Evolutionary conservation across 2,113 vertebrate species (phyloP), one percentile per base, ranked within the genome.

Genomic region (Antechinus stuartii): DNA sequence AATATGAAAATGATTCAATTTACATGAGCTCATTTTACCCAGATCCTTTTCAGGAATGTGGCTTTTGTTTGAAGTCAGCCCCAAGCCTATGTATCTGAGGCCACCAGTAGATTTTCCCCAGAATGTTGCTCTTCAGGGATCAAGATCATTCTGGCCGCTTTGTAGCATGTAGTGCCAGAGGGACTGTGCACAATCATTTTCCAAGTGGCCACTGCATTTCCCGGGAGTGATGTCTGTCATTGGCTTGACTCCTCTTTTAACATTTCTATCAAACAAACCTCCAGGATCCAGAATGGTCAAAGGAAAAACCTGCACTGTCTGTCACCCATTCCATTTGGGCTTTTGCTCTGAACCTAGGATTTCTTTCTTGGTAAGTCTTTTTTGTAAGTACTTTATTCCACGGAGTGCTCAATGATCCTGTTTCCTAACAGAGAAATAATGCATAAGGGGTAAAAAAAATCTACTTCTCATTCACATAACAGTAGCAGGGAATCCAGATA

Each of bases 61-160:
- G 61, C 14, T n/a, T 16, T 16, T 26, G 25, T n/a, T n/a, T n/a
- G 61, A n/a, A 68, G 61, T 35, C 61, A n/a, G 16, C 68, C 16
- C 35, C 68, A 68, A 35, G 14, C n/a, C 56, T 24, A 61, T 55
- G 19, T 47, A 10, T 92, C 95, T 35, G 50, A 91, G n/a, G 54
- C 68, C n/a, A 96, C 47, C 25, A 50, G 23, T 42, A 94, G n/a
- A 11, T 54, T 96, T 91, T 95, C 16, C 22, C 92, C 52, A 76
- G 16, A 14, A n/a, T 23, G 52, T 93, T 93, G 54, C 4, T 76
- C 61, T 54, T 90, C 57, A 46, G 2, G 2, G 90, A 30, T 91
- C 52, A 89, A 49, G 0, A 0, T 92, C 24, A 49, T 53, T 0
- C n/a, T 92, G 90, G n/a, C 4, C 68, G 26, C 25, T 22, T 94